Evolutionary conservation across 1,140 invertebrate species (phyloP).

Genomic region (Papilio aristodemus): DNA sequence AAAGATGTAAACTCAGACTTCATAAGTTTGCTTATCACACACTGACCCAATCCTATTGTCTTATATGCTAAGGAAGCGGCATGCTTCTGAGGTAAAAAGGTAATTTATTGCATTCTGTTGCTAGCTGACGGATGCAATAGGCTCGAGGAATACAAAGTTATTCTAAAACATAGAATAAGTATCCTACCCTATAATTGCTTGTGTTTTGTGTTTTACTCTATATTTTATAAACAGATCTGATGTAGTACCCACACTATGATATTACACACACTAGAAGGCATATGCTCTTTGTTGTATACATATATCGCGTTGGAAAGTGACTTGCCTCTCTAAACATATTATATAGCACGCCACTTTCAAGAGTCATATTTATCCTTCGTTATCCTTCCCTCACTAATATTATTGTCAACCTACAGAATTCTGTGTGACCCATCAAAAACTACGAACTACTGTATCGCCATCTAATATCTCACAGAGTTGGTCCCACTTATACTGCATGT

Average conservation of each 20-base stretch:
- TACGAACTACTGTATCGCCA: slow-evolving; percentile 52
- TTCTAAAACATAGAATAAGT: slow-evolving; percentile 56
- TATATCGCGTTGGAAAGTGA: slow-evolving; percentile 65
- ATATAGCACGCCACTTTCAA: slow-evolving; percentile 70
- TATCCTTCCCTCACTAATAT: slow-evolving; percentile 55
- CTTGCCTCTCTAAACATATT: slow-evolving; percentile 77
- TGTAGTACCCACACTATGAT: slow-evolving; percentile 55
- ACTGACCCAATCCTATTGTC: slow-evolving; percentile 57
- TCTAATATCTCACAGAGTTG: slow-evolving; percentile 69
- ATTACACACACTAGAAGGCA: slow-evolving; percentile 52
- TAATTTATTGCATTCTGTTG: slow-evolving; percentile 56
- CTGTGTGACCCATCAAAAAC: slow-evolving; percentile 48
- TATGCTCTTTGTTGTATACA: slow-evolving; percentile 69
- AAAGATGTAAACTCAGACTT: slow-evolving; percentile 44
- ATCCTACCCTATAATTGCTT: slow-evolving; percentile 46
- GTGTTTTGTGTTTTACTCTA: slow-evolving; percentile 40
- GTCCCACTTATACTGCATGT: slow-evolving; percentile 74
- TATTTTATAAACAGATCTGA: slow-evolving; percentile 64
- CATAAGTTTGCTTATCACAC: slow-evolving; percentile 47
- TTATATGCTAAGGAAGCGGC: slow-evolving; percentile 66
- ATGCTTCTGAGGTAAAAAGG: slow-evolving; percentile 69
- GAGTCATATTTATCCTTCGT: slow-evolving; percentile 58
- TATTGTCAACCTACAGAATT: slow-evolving; percentile 45
- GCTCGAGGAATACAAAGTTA: slow-evolving; percentile 49
- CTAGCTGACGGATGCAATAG: slow-evolving; percentile 44